Conservation (phyloP, 2,113 vertebrate genomes). For the Archilochus colubris region DNA sequence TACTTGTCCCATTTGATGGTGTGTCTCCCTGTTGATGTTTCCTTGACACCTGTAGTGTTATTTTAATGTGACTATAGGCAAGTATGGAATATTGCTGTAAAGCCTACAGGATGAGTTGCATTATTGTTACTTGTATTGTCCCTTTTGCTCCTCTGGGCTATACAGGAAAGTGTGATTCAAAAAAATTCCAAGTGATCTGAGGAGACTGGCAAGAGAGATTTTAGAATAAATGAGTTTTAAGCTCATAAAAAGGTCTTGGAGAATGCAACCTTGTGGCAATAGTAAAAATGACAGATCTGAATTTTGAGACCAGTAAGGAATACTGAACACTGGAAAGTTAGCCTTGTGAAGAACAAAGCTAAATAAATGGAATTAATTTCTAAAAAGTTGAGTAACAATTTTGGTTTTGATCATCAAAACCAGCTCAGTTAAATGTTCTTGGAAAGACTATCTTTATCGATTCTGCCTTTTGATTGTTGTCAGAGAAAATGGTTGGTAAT, state of each 20-base stretch:
- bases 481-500: background rate
- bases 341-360: background rate
- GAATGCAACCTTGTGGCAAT: background rate
- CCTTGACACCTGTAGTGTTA: background rate
- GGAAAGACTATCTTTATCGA: background rate
- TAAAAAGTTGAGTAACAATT: background rate
- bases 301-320: background rate
- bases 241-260: background rate
- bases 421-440: background rate
- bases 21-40: background rate
- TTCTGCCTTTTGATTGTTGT: background rate
- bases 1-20: background rate
- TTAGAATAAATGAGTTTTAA: background rate
- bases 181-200: background rate
- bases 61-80: background rate
- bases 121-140: background rate
- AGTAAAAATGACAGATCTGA: background rate
- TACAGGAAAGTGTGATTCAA: background rate
- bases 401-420: background rate
- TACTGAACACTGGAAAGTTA: background rate
- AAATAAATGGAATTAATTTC: background rate
- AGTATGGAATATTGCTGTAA: background rate
- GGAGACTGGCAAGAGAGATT: background rate
- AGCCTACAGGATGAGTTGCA: background rate
- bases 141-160: background rate